Evolutionary conservation across 2,888 invertebrate species (phyloP).

Genomic region (Parapristionchus giblindavisi): DNA sequence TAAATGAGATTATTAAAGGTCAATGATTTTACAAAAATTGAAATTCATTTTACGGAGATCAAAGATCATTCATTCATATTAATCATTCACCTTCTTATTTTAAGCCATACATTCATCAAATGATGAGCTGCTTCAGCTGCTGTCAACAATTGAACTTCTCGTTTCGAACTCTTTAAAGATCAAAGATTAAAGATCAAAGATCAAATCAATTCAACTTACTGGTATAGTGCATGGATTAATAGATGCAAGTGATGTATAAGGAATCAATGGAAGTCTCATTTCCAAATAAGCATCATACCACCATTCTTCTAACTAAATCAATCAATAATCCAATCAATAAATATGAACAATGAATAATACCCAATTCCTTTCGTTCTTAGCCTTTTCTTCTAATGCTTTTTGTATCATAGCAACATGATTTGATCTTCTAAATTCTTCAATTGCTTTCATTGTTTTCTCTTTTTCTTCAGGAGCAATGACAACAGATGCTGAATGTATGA

Average conservation of each 20-base stretch:
- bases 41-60: neutral
- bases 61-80: neutral
- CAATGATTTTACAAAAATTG: neutral
- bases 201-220: neutral
- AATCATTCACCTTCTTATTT: conserved; percentile 9
- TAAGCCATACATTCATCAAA: conserved; percentile 33
- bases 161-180: neutral
- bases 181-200: neutral
- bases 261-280: conserved; percentile 52
- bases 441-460: conserved; percentile 40
- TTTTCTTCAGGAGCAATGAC: conserved; percentile 44
- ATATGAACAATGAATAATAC: conserved; percentile 38
- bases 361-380: conserved; percentile 51
- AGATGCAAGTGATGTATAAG: conserved; percentile 30
- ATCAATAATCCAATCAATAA: neutral
- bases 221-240: conserved; percentile 10
- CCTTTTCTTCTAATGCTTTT: conserved; percentile 47
- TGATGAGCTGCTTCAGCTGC: conserved; percentile 16
- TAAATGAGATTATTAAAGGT: neutral
- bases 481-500: conserved; percentile 46
- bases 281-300: conserved; percentile 60
- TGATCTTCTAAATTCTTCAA: conserved; percentile 50
- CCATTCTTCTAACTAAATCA: conserved; percentile 59
- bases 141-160: neutral
- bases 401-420: conserved; percentile 47